Conservation (phyloP, 2,888 invertebrate species). For the Sycophila texana region DNA sequence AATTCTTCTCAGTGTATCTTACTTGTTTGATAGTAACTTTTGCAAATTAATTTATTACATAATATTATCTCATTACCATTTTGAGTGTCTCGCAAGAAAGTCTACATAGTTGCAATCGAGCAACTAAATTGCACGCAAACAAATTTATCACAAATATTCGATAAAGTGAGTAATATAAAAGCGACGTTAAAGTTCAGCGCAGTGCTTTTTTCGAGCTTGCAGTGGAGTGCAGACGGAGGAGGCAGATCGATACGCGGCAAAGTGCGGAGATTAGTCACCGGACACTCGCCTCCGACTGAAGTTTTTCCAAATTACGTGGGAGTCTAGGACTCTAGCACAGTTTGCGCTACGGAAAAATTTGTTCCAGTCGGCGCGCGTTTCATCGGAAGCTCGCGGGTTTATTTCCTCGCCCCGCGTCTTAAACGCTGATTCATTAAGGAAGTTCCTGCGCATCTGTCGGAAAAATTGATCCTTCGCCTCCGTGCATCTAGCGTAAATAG, state of each 20-base stretch:
- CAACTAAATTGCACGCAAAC: too few relatives aligned
- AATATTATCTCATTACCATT: too few relatives aligned
- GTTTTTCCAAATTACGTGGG: constrained; percentile 47
- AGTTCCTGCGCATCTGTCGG: constrained; percentile 13
- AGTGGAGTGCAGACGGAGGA: neutral
- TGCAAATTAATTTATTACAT: too few relatives aligned
- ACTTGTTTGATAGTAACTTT: too few relatives aligned
- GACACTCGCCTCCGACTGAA: neutral
- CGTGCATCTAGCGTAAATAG: constrained; percentile 25
- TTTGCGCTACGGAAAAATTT: constrained; percentile 15
- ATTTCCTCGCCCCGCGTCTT: neutral
- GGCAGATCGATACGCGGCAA: constrained; percentile 9
- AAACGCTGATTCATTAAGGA: constrained; percentile 44
- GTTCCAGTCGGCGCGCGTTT: neutral
- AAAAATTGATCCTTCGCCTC: neutral
- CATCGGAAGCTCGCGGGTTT: constrained; percentile 20
- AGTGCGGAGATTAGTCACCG: constrained; percentile 20
- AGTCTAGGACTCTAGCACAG: neutral
- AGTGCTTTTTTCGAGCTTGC: too few relatives aligned
- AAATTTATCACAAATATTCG: too few relatives aligned
- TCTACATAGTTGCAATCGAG: too few relatives aligned
- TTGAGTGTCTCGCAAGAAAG: too few relatives aligned
- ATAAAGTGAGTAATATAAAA: too few relatives aligned
- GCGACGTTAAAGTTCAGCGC: too few relatives aligned
- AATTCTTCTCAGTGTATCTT: too few relatives aligned